Base-by-base conservation (phyloP, 2,797 vertebrate species). In the Myripristis jacobus region DNA sequence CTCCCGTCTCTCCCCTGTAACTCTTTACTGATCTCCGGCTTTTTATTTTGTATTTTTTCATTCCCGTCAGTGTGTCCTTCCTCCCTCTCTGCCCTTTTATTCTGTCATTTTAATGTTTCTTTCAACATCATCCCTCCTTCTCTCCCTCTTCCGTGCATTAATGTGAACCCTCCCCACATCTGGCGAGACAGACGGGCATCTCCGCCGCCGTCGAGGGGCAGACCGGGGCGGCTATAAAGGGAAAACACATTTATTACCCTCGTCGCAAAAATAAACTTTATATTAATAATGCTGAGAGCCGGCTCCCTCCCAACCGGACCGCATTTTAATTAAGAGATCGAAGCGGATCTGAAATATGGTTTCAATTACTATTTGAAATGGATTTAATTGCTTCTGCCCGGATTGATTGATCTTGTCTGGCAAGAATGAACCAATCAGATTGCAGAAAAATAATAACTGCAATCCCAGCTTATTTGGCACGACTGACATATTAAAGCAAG, bases 11-110 rank as follows among this genome's bases (percentile, higher is more conserved):
- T 18, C 15, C 43, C 0, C 58, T 27, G 36, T 16, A n/a, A n/a
- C n/a, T n/a, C n/a, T n/a, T n/a, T n/a, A n/a, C n/a, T n/a, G n/a
- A n/a, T 21, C 34, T 11, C 6, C 34, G 4, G 18, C 19, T 36
- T 3, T 56, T 5, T n/a, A 16, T 36, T 12, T 76, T 66, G 55
- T 75, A 18, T 65, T 46, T 12, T 78, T 84, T 82, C 63, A 81
- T 73, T 82, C 82, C 74, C 80, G 85, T 89, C 85, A 81, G 83
- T 78, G 75, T 71, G 34, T n/a, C 71, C 53, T 52, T 47, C 47
- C 67, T 27, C 34, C 55, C 43, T 52, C 55, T 65, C 34, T 70
- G 31, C 59, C 52, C 55, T 72, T 82, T 80, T 56, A 70, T 60
- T 76, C 65, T 66, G 38, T 64, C 78, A 70, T 44, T 13, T 38